These are phyloP conservation scores for Squalus acanthias DNA, from an alignment of 2,797 vertebrate genomes.

Conservation along the genomic window DNA sequence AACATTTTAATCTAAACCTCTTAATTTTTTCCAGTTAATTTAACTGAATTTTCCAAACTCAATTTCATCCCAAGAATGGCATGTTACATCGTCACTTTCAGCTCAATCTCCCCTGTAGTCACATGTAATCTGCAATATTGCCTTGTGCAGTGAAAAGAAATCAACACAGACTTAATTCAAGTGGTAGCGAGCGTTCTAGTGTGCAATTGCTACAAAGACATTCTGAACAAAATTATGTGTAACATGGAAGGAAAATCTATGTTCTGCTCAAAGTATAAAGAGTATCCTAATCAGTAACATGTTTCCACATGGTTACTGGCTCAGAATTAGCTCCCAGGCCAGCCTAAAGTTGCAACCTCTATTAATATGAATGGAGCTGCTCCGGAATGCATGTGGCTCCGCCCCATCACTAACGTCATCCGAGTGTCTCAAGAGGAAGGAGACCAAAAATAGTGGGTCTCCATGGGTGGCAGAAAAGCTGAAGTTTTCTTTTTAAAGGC, in stretches of 20 bases:
- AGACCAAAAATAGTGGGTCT: neutral
- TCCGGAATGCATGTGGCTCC: neutral
- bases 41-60: neutral
- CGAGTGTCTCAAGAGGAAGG: neutral
- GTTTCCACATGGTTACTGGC: neutral
- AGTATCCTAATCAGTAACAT: neutral
- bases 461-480: neutral
- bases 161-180: neutral
- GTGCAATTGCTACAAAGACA: neutral
- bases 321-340: neutral
- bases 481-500: neutral
- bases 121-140: neutral
- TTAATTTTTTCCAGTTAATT: neutral
- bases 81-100: neutral
- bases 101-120: neutral
- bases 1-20: slow-evolving; percentile 8
- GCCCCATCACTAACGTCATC: neutral
- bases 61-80: neutral
- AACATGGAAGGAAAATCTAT: neutral
- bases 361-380: neutral
- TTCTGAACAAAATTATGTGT: neutral
- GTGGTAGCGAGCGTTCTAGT: neutral
- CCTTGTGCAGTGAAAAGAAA: neutral
- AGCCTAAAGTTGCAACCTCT: neutral
- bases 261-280: neutral